Evolutionary conservation across 1,140 invertebrate species (phyloP).

Genomic region (Spodoptera frugiperda): DNA sequence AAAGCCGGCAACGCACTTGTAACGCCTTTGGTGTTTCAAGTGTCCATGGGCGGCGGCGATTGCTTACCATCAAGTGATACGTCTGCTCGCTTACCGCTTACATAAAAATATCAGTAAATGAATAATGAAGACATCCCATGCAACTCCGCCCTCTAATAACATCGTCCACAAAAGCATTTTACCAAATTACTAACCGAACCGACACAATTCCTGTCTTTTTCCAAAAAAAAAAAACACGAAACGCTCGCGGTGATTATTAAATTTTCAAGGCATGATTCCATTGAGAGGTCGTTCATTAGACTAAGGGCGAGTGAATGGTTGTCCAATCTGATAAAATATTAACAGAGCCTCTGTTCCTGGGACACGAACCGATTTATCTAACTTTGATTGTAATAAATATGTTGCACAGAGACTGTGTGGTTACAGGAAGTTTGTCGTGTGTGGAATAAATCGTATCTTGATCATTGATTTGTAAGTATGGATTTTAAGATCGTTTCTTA

Average conservation of each 20-base stretch:
- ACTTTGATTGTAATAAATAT: conserved; percentile 8
- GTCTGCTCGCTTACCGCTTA: no score
- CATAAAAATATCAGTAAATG: no score
- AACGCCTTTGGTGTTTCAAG: no score
- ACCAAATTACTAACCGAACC: neutral
- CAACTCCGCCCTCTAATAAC: no score
- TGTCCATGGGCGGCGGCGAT: no score
- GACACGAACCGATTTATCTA: neutral
- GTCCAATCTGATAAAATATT: conserved; percentile 35
- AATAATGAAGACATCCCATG: no score
- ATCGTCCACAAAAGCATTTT: no score
- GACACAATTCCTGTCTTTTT: neutral
- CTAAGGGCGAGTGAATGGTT: conserved; percentile 40
- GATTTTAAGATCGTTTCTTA: no score
- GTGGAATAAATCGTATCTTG: no score
- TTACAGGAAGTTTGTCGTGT: neutral
- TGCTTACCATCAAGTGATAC: no score
- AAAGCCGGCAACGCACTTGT: no score
- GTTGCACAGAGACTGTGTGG: neutral
- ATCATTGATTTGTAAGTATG: no score
- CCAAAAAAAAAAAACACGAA: conserved; percentile 27
- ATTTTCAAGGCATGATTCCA: conserved; percentile 51
- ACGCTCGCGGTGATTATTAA: conserved; percentile 41
- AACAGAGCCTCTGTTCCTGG: conserved; percentile 17
- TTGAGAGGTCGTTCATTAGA: conserved; percentile 48